A percentile compares a stretch with the other conserved stretches of the same genome.
Evolutionary conservation across 2,113 vertebrate genomes (phyloP).

Genomic region (Saccopteryx leptura): DNA sequence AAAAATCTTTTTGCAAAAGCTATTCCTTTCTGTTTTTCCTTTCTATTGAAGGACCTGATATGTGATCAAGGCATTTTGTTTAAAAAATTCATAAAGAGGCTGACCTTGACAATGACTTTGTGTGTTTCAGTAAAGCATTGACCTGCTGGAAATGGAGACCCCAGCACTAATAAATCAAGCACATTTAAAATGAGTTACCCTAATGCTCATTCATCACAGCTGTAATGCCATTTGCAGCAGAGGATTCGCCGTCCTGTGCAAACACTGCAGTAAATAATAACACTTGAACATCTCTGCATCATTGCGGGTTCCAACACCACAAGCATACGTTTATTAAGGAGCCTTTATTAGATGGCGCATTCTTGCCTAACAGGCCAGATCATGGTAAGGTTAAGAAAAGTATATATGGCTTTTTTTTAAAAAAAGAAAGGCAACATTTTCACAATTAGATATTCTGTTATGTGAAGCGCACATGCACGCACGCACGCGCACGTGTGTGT

Average conservation of each 20-base stretch:
- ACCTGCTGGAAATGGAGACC: constrained; percentile 99
- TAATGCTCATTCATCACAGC: constrained; percentile 99
- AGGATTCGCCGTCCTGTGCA: constrained; percentile 95
- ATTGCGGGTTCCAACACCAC: constrained; percentile 89
- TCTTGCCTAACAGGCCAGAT: constrained; percentile 87
- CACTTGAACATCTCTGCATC: constrained; percentile 94
- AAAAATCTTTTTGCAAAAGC: constrained; percentile 90
- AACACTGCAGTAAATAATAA: constrained; percentile 99
- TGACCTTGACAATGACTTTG: constrained; percentile 99
- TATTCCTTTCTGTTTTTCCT: constrained; percentile 90
- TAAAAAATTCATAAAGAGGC: constrained; percentile 97
- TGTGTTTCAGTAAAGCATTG: constrained; percentile 98
- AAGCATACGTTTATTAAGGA: constrained; percentile 98
- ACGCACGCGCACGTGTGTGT: not conserved
- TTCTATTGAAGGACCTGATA: constrained; percentile 90
- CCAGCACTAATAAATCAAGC: constrained; percentile 98
- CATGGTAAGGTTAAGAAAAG: constrained; percentile 83
- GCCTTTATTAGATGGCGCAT: constrained; percentile 92
- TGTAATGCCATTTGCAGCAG: constrained; percentile 99
- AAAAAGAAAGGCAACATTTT: constrained; percentile 82
- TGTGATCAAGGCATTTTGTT: constrained; percentile 93
- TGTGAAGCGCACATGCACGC: not conserved
- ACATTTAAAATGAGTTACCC: constrained; percentile 99
- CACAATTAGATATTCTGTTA: constrained; percentile 84
- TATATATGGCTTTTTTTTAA: constrained; percentile 73